Conservation (phyloP, 2,797 vertebrate species). For the Pangasius larnaudii region DNA sequence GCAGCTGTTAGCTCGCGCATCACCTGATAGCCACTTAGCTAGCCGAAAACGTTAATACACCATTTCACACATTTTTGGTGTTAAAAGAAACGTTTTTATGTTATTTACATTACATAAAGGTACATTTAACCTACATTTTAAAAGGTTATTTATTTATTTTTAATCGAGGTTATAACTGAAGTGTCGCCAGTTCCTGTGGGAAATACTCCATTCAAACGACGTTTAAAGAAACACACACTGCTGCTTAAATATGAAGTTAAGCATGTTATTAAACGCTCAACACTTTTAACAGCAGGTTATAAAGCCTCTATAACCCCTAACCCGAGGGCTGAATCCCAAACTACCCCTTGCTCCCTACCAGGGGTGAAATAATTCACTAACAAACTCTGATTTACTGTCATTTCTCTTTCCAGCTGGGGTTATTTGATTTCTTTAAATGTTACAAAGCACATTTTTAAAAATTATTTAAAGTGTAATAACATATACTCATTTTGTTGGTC, state of each 20-base stretch:
- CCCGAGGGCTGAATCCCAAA: not conserved
- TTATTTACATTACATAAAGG: not conserved
- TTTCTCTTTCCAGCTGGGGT: not conserved
- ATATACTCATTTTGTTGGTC: not conserved
- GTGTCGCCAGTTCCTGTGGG: not conserved
- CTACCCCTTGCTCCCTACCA: no score
- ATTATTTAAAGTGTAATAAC: not conserved
- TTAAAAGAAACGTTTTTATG: slow-evolving; percentile 2
- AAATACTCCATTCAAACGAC: not conserved
- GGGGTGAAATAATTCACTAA: not conserved
- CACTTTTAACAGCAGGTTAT: not conserved
- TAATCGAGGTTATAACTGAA: not conserved
- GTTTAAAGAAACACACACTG: not conserved
- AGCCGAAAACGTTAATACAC: slow-evolving; percentile 19
- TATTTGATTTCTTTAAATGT: not conserved
- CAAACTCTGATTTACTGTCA: not conserved
- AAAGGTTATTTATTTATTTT: not conserved
- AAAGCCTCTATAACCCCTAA: not conserved
- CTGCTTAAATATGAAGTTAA: not conserved
- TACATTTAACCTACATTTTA: not conserved
- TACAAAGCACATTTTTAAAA: not conserved
- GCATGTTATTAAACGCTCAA: not conserved
- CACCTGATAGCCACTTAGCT: slow-evolving; percentile 60
- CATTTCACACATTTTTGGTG: slow-evolving; percentile 31
- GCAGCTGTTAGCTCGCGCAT: slow-evolving; percentile 60